A percentile compares a stretch with the other conserved stretches of the same genome.
Evolutionary conservation across 2,888 invertebrate genomes (phyloP).

Genomic region (Limnephilus marmoratus): DNA sequence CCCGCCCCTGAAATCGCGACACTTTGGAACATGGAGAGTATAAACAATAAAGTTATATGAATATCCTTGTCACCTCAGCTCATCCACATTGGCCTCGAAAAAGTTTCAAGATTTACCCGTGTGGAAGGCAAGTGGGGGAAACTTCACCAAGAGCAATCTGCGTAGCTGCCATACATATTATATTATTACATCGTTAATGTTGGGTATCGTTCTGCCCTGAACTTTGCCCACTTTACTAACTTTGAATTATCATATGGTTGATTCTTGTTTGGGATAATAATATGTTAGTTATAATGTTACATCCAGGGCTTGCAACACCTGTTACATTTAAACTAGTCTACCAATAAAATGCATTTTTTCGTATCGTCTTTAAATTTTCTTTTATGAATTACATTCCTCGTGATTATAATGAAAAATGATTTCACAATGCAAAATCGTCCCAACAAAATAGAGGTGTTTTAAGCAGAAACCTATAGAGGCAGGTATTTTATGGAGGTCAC

Average conservation of each 20-base stretch:
- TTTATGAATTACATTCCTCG: background rate
- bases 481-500: too few species aligned
- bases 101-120: slow-evolving; percentile 25
- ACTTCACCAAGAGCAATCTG: slow-evolving; percentile 30
- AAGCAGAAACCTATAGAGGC: too few species aligned
- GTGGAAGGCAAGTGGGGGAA: slow-evolving; percentile 13
- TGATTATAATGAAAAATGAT: too few species aligned
- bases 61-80: slow-evolving; percentile 33
- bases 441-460: too few species aligned
- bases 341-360: background rate
- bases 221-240: slow-evolving; percentile 43
- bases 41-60: slow-evolving; percentile 34
- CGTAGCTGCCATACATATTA: slow-evolving; percentile 12
- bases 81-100: slow-evolving; percentile 41
- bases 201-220: slow-evolving; percentile 37
- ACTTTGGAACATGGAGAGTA: slow-evolving; percentile 15
- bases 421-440: too few species aligned
- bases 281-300: background rate
- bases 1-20: background rate
- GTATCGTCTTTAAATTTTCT: background rate
- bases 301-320: background rate
- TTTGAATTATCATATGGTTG: slow-evolving; percentile 51
- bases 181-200: slow-evolving; percentile 47
- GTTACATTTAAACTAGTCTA: background rate
- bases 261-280: slow-evolving; percentile 47